Percentiles rank a stretch among this genome's conserved stretches.
Evolutionary conservation across 2,888 invertebrate species (phyloP).

Genomic region (Ophion ventricosus): DNA sequence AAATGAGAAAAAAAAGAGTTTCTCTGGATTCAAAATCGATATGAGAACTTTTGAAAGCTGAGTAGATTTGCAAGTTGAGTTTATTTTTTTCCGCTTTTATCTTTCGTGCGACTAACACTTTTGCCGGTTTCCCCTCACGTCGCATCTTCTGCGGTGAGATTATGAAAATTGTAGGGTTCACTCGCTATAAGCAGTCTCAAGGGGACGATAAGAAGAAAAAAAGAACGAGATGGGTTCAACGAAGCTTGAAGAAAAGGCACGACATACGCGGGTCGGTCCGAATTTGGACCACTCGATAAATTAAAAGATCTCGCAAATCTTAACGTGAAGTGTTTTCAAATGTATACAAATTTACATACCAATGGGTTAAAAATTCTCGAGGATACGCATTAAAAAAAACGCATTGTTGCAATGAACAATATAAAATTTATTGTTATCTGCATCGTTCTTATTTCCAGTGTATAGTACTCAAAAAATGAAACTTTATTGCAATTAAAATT

Average conservation of each 20-base stretch:
- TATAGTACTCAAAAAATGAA: background rate
- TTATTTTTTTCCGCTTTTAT: too few relatives aligned
- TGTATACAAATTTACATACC: too few relatives aligned
- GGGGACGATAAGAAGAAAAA: constrained; percentile 21
- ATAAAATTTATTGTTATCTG: too few relatives aligned
- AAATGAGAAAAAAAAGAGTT: too few relatives aligned
- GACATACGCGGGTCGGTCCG: background rate
- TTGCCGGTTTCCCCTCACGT: background rate
- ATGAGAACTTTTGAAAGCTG: background rate
- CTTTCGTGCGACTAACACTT: background rate
- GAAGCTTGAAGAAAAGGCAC: constrained; percentile 29
- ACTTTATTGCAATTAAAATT: background rate
- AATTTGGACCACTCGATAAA: constrained; percentile 7
- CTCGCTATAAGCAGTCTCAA: constrained; percentile 32
- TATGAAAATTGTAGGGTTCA: constrained; percentile 49
- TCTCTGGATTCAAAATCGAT: background rate
- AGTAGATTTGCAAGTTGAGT: background rate
- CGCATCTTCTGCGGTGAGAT: constrained; percentile 31
- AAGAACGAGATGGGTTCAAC: constrained; percentile 44
- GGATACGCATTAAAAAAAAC: too few relatives aligned
- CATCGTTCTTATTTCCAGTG: too few relatives aligned
- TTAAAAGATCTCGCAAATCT: background rate
- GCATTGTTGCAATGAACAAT: too few relatives aligned
- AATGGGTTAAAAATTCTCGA: too few relatives aligned
- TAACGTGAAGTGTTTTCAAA: background rate